Conservation (phyloP, 2,888 invertebrate genomes). For the Acrocyrtus sp. region DNA sequence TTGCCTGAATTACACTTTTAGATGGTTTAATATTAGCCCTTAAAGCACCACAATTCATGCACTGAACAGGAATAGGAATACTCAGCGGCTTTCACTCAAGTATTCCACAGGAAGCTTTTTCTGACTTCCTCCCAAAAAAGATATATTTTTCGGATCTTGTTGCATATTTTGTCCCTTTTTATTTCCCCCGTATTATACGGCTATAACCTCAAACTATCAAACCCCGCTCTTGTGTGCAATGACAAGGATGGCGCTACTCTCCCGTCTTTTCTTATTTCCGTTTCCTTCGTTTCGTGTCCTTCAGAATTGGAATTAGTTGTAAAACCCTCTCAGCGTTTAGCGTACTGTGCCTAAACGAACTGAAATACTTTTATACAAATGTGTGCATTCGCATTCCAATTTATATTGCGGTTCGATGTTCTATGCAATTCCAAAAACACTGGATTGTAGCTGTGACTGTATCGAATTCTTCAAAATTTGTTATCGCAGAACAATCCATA, state of each 20-base stretch:
- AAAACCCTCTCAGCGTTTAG: constrained; percentile 18
- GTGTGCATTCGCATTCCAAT: no score
- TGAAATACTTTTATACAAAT: no score
- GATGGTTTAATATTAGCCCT: no score
- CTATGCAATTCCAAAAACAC: no score
- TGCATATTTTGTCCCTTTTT: constrained; percentile 44
- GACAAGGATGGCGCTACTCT: constrained; percentile 7
- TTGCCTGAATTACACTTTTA: no score
- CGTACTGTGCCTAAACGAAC: constrained; percentile 13
- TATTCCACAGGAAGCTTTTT: constrained; percentile 23
- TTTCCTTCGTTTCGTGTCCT: constrained; percentile 5
- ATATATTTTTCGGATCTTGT: constrained; percentile 40
- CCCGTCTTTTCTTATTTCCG: constrained; percentile 32
- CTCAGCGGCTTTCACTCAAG: no score
- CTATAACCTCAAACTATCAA: constrained; percentile 43
- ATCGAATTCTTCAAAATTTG: no score
- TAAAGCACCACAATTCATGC: no score
- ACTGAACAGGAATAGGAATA: no score
- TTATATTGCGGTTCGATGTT: no score
- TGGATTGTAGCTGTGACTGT: no score
- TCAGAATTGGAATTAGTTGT: background rate
- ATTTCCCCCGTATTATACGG: constrained; percentile 41
- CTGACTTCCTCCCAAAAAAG: constrained; percentile 32
- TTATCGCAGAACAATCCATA: no score
- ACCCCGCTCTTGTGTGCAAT: constrained; percentile 15